Evolutionary conservation across 2,113 vertebrate species (phyloP), one percentile per base, ranked within the genome.

Genomic region (Seriola aureovittata): DNA sequence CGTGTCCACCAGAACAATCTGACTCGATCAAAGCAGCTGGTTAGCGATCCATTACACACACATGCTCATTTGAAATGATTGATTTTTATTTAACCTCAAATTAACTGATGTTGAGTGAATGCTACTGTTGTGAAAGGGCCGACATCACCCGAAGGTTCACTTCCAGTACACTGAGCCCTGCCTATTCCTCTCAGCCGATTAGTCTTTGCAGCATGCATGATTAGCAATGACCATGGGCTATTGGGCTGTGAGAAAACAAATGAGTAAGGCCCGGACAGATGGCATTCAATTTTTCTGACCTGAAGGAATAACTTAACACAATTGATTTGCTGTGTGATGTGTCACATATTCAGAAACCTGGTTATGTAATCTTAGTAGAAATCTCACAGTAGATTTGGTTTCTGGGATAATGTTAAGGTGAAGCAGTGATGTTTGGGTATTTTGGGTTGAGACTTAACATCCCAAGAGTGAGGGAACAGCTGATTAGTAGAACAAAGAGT

Each of bases 171-270:
- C 29, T 42, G 65, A 78, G 82, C 70, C 60, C 54, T 23, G 72
- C 48, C 55, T 46, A 21, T 48, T 83, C 65, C 71, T 73, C 66
- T 78, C 52, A 17, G 79, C 60, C 50, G 64, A 91, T 91, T 93
- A 74, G 87, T 70, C 88, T 91, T 85, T 59, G 50, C 67, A 50
- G 81, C 76, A 74, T 25, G 86, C 89, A 62, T 83, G 89, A 91
- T 92, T 85, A 92, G 85, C 70, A 55, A 21, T 65, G 83, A 85
- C 90, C 82, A 84, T 4, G 13, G 85, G 81, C 80, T 55, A 52
- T n/a, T 71, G 78, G 71, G 68, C 76, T 70, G 64, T 2, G n/a
- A 58, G 52, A 74, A 68, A 80, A 87, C 79, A 75, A 88, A 86
- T 36, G 81, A 80, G 67, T n/a, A 25, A 74, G 54, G 72, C 67